A percentile compares a stretch with the other conserved stretches of the same genome.
Evolutionary conservation across 2,888 invertebrate genomes (phyloP).

Genomic region (Cataglyphis cursor): DNA sequence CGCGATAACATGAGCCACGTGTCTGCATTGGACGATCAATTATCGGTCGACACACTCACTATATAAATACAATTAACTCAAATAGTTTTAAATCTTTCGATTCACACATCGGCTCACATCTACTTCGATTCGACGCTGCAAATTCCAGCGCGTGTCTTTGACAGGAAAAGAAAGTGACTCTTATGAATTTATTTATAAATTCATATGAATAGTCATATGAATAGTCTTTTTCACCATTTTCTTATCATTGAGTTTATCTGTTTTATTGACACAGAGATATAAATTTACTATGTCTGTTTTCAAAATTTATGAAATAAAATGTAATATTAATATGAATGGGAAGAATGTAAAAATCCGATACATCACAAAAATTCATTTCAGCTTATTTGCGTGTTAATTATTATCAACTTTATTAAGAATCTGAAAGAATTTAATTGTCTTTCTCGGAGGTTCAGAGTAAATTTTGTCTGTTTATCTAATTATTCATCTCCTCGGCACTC

Average conservation of each 20-base stretch:
- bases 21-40: background rate
- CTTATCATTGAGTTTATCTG: background rate
- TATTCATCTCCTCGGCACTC: background rate
- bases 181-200: background rate
- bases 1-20: background rate
- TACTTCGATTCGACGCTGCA: constrained; percentile 8
- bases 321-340: background rate
- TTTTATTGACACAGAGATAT: background rate
- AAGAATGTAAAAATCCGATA: background rate
- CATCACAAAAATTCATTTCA: background rate
- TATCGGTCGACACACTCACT: background rate
- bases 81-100: constrained; percentile 9
- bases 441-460: background rate
- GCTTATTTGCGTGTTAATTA: background rate
- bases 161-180: background rate
- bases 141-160: background rate
- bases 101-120: no score
- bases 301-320: background rate
- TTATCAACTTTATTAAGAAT: constrained; percentile 5
- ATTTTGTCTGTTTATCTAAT: constrained; percentile 8
- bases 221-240: background rate
- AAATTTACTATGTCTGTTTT: background rate
- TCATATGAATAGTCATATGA: background rate
- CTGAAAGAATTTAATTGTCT: background rate
- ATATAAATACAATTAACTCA: background rate